Conservation (phyloP, 1,140 invertebrate genomes). For the Arion vulgaris region DNA sequence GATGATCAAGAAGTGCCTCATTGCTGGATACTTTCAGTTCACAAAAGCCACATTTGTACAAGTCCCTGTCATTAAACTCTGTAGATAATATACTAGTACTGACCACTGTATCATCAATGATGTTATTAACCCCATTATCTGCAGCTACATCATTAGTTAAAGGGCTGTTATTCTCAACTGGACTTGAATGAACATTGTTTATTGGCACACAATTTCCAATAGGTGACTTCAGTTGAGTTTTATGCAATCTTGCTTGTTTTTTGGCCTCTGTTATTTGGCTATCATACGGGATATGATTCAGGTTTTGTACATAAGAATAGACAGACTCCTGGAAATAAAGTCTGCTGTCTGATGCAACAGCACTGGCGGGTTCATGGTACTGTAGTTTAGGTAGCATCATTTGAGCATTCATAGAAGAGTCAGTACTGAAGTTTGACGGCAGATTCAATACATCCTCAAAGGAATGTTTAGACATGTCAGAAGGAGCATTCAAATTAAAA, state of each 20-base stretch:
- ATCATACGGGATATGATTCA: neutral
- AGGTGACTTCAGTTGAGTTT: neutral
- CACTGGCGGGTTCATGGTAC: neutral
- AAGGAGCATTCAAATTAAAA: neutral
- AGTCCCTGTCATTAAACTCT: neutral
- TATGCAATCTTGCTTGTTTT: neutral
- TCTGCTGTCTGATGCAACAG: neutral
- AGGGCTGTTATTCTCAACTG: neutral
- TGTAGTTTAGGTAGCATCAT: constrained; percentile 16
- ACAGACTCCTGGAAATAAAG: constrained; percentile 18
- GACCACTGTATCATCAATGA: neutral
- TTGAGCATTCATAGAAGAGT: constrained; percentile 12
- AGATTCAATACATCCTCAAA: constrained; percentile 20
- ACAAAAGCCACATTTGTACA: constrained; percentile 37
- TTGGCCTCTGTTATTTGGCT: neutral
- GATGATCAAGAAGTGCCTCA: neutral
- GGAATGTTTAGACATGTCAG: neutral
- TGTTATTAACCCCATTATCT: neutral
- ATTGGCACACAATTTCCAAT: neutral
- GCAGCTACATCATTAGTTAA: neutral
- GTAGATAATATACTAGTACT: neutral
- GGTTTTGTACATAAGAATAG: constrained; percentile 6
- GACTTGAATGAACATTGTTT: neutral
- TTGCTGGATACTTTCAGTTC: neutral
- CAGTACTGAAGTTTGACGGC: neutral